A percentile compares a stretch with the other conserved stretches of the same genome.
phyloP scores from a whole-genome alignment of 1,140 invertebrate genomes.

The Vanessa atalanta region DNA sequence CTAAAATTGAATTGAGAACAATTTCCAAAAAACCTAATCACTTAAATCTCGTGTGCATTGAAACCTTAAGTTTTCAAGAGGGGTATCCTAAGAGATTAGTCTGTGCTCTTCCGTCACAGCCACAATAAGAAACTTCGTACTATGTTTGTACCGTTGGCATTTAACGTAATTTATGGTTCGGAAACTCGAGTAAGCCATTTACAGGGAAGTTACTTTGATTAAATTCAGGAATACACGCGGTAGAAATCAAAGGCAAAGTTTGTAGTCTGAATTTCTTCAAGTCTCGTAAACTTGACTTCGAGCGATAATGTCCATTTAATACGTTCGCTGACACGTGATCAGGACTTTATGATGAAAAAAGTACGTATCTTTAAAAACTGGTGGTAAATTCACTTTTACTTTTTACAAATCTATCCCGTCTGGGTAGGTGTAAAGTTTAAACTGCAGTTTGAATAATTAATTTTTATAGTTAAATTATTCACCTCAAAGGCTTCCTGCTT shows the following conservation, averaged over 20 bases:
- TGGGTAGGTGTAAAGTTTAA: too few relatives aligned
- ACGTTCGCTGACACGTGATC: not conserved
- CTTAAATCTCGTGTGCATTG: not conserved
- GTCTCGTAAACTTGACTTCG: conserved; percentile 15
- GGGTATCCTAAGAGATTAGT: too few relatives aligned
- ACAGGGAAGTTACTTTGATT: conserved; percentile 19
- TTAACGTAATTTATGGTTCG: conserved; percentile 10
- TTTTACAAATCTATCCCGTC: too few relatives aligned
- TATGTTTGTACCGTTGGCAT: not conserved
- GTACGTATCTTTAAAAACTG: too few relatives aligned
- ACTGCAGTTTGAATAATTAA: too few relatives aligned
- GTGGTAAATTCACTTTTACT: too few relatives aligned
- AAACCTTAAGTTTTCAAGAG: not conserved
- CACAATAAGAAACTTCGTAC: conserved; percentile 1
- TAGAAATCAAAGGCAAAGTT: conserved; percentile 28
- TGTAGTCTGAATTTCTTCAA: conserved; percentile 14
- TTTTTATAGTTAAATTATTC: too few relatives aligned
- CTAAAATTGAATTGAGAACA: too few relatives aligned
- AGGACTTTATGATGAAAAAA: not conserved
- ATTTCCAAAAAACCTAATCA: too few relatives aligned
- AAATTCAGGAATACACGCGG: conserved; percentile 21
- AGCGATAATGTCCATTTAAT: conserved; percentile 18
- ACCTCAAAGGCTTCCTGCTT: too few relatives aligned
- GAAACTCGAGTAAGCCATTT: conserved; percentile 16
- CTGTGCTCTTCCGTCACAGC: not conserved